Percentiles rank a stretch among this genome's conserved stretches.
These are phyloP conservation scores for Aselliscus stoliczkanus DNA, from an alignment of 2,797 vertebrate species.

Conservation along the genomic window DNA sequence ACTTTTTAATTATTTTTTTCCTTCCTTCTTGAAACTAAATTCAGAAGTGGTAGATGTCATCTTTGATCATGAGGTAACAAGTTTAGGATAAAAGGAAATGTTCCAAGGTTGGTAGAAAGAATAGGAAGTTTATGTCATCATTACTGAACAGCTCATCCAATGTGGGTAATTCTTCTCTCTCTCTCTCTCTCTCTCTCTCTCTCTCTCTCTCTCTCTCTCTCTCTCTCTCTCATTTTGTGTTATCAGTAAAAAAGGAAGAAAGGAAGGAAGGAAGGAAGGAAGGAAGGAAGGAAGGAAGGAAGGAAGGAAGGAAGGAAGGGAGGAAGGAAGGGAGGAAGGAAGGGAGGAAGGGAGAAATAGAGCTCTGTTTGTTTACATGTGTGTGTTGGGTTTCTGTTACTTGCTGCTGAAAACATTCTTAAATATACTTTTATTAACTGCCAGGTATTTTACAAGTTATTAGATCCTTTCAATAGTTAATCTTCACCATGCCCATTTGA, in stretches of 20 bases:
- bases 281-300: too few relatives aligned
- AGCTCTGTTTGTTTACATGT: not conserved
- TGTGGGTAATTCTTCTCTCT: not conserved
- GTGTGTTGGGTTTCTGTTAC: not conserved
- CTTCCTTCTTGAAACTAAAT: not conserved
- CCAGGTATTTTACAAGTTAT: not conserved
- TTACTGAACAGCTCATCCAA: not conserved
- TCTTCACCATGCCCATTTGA: not conserved
- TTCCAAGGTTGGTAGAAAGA: not conserved
- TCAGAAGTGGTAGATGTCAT: not conserved
- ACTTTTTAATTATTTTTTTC: not conserved
- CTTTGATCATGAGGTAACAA: not conserved
- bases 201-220: too few relatives aligned
- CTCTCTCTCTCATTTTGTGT: not conserved
- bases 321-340: too few relatives aligned
- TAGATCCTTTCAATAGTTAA: not conserved
- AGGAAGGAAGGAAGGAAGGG: too few relatives aligned
- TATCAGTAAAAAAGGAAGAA: not conserved
- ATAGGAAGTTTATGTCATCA: not conserved
- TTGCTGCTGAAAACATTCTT: not conserved
- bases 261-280: too few relatives aligned
- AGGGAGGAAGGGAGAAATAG: not conserved
- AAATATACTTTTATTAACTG: not conserved
- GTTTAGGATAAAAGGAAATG: not conserved
- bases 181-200: too few relatives aligned